phyloP scores from a whole-genome alignment of 2,113 vertebrate genomes.

The Illadopsis cleaveri region DNA sequence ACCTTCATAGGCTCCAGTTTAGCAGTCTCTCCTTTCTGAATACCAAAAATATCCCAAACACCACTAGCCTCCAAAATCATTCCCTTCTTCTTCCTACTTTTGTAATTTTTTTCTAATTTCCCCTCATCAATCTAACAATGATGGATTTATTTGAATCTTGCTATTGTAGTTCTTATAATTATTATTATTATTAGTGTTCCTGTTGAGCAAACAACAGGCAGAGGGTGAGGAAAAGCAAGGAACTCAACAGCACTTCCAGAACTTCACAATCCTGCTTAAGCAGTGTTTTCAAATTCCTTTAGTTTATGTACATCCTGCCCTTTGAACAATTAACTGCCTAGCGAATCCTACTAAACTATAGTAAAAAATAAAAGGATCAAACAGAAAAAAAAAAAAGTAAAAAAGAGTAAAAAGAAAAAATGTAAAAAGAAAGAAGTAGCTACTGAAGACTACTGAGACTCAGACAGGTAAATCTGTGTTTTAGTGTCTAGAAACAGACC shows the following conservation, averaged over 20 bases:
- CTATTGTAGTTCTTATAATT: not conserved
- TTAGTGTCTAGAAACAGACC: not conserved
- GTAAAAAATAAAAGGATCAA: not conserved
- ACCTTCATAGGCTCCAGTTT: not conserved
- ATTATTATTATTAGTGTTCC: not conserved
- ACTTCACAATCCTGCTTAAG: not conserved
- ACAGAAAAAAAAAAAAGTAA: not conserved
- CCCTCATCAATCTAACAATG: not conserved
- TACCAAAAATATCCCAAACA: not conserved
- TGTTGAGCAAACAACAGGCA: not conserved
- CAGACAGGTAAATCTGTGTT: not conserved
- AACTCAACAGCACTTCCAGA: not conserved
- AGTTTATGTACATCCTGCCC: not conserved
- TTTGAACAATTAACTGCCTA: not conserved
- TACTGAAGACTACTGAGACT: not conserved
- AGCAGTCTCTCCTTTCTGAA: not conserved
- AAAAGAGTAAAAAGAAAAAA: not conserved
- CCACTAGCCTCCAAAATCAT: not conserved
- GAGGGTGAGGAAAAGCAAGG: not conserved
- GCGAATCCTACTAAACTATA: not conserved
- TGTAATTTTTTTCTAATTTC: not conserved
- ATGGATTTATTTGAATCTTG: not conserved
- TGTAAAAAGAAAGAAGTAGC: not conserved
- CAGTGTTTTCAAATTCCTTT: not conserved
- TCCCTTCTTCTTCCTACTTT: not conserved